A percentile compares a stretch with the other conserved stretches of the same genome.
Evolutionary conservation across 2,797 vertebrate species (phyloP).

Genomic region (Carcharodon carcharias): DNA sequence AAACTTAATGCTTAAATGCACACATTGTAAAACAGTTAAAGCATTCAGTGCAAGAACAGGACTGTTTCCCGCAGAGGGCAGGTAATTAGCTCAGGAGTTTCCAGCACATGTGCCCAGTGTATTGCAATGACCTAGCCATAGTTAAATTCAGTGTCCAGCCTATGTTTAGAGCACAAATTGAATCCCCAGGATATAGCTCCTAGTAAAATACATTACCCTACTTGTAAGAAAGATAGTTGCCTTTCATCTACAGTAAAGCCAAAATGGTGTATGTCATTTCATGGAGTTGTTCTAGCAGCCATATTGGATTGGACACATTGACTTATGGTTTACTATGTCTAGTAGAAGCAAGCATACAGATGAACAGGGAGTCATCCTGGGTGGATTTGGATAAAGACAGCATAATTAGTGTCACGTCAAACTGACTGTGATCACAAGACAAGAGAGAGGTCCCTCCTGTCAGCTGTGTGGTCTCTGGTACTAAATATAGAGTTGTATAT

Average conservation of each 20-base stretch:
- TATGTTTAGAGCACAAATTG: not conserved
- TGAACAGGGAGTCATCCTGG: slow-evolving; percentile 64
- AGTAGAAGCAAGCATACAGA: slow-evolving; percentile 13
- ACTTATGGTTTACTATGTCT: slow-evolving; percentile 13
- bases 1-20: not conserved
- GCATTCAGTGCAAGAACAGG: not conserved
- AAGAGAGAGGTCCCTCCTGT: slow-evolving; percentile 72
- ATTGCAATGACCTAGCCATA: not conserved
- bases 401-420: slow-evolving; percentile 79
- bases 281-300: not conserved
- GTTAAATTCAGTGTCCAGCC: not conserved
- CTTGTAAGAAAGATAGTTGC: not conserved
- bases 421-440: slow-evolving; percentile 69
- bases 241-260: not conserved
- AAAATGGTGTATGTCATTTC: not conserved
- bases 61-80: not conserved
- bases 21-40: not conserved
- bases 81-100: not conserved
- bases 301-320: slow-evolving; percentile 24
- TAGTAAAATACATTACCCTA: not conserved
- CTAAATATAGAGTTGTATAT: slow-evolving; percentile 70
- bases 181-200: not conserved
- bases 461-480: slow-evolving; percentile 68
- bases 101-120: not conserved
- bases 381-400: slow-evolving; percentile 73